These are phyloP conservation scores for Emberiza fucata DNA, from an alignment of 2,113 vertebrate genomes.

Conservation along the genomic window DNA sequence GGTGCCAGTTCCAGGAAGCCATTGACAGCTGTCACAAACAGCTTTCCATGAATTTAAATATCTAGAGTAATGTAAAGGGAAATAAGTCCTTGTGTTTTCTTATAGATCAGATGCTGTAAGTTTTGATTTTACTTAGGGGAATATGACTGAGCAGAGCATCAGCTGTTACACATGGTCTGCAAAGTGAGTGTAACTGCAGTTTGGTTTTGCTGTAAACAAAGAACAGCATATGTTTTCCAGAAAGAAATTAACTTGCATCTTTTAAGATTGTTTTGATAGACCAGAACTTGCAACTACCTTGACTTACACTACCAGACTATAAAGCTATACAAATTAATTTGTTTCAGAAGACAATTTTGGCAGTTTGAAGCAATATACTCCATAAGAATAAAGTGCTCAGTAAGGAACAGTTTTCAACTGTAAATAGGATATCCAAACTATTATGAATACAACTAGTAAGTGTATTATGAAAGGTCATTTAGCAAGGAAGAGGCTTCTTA, in stretches of 20 bases:
- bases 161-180: neutral
- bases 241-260: neutral
- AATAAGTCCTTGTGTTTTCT: neutral
- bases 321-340: neutral
- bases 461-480: neutral
- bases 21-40: conserved; percentile 26
- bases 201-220: neutral
- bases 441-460: neutral
- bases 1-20: neutral
- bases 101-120: neutral
- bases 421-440: neutral
- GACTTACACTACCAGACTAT: neutral
- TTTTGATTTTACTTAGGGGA: neutral
- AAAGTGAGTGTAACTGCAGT: neutral
- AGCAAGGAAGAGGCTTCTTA: neutral
- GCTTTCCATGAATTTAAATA: conserved; percentile 29
- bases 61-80: neutral
- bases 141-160: neutral
- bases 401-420: neutral
- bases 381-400: neutral
- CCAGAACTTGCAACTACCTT: neutral
- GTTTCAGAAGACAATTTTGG: neutral
- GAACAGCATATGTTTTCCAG: neutral
- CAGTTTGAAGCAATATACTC: neutral
- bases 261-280: neutral